Evolutionary conservation across 23 tunicate species (phyloP).

Genomic region (Clavelina lepadiformis): DNA sequence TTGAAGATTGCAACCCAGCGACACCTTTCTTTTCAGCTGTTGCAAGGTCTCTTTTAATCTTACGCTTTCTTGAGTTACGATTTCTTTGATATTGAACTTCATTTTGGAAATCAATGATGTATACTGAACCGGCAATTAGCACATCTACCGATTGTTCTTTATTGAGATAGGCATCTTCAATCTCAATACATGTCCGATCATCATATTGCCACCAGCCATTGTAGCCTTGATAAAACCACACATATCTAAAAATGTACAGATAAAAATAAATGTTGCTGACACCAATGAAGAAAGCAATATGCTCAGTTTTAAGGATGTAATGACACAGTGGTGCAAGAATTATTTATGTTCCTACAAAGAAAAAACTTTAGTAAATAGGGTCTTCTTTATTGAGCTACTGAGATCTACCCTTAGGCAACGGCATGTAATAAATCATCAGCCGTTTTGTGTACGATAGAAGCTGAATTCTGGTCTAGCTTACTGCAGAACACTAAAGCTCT

Average conservation of each 20-base stretch:
- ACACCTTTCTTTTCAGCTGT: constrained; percentile 66
- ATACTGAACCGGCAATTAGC: constrained; percentile 75
- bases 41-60: constrained; percentile 68
- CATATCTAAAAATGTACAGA: constrained; percentile 52
- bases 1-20: constrained; percentile 39
- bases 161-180: constrained; percentile 67
- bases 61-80: constrained; percentile 59
- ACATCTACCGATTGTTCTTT: constrained; percentile 42
- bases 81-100: constrained; percentile 66
- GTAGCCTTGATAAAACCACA: constrained; percentile 93
- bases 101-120: constrained; percentile 78
- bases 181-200: constrained; percentile 56
- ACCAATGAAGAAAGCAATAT: no score
- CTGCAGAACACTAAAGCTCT: no score
- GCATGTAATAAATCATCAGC: no score
- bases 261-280: no score
- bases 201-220: constrained; percentile 99
- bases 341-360: no score
- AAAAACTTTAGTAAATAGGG: no score
- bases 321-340: no score
- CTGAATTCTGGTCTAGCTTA: no score
- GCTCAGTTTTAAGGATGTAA: no score
- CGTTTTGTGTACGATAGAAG: no score
- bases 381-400: no score
- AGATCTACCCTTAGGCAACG: no score